phyloP scores from a whole-genome alignment of 1,140 invertebrate species.

The Trachymyrmex septentrionalis region DNA sequence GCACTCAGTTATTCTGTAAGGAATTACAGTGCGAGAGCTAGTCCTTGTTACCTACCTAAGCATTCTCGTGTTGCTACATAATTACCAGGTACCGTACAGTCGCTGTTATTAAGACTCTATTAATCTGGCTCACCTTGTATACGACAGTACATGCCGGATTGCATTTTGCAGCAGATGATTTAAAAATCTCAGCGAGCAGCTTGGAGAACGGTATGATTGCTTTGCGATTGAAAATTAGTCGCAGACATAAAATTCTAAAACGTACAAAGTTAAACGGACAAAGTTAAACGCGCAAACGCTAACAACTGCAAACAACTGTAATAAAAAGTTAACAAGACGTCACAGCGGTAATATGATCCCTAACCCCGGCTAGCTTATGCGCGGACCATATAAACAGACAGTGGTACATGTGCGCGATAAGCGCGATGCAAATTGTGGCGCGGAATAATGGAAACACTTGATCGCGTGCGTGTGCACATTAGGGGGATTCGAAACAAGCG shows the following conservation, averaged over 20 bases:
- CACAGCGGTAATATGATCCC: neutral
- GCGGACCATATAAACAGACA: conserved; percentile 11
- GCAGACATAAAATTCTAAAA: neutral
- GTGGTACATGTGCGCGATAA: conserved; percentile 28
- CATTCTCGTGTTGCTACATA: conserved; percentile 71
- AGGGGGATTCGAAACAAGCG: conserved; percentile 45
- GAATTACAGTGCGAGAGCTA: conserved; percentile 58
- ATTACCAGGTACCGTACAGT: conserved; percentile 66
- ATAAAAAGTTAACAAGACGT: conserved; percentile 18
- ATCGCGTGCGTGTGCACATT: conserved; percentile 64
- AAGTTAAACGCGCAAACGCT: neutral
- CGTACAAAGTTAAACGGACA: too few relatives aligned
- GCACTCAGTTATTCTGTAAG: conserved; percentile 60
- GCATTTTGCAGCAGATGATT: neutral
- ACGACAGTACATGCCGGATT: conserved; percentile 25
- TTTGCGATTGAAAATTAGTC: conserved; percentile 28
- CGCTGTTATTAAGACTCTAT: conserved; percentile 70
- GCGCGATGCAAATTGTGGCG: conserved; percentile 42
- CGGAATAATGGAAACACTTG: conserved; percentile 59
- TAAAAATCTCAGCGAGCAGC: conserved; percentile 9
- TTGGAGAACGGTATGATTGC: neutral
- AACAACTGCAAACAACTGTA: neutral
- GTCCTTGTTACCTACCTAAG: conserved; percentile 61
- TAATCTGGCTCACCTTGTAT: conserved; percentile 58
- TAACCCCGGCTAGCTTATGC: neutral